Evolutionary conservation across 1,140 invertebrate genomes (phyloP).

Genomic region (Aphaenogaster ashmeadi): DNA sequence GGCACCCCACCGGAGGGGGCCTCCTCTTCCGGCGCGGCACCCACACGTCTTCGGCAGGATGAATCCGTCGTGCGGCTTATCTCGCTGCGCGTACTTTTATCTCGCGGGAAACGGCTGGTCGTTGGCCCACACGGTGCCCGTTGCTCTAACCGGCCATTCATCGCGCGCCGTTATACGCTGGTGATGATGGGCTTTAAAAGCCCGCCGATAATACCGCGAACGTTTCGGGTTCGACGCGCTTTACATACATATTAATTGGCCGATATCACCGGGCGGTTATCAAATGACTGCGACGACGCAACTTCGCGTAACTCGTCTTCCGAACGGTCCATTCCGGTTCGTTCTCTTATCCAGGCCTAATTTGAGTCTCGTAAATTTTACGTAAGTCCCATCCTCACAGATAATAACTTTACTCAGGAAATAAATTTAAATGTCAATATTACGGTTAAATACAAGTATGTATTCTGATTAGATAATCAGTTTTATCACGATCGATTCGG

Average conservation of each 20-base stretch:
- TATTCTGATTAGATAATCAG: slow-evolving; percentile 10
- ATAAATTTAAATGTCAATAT: background rate
- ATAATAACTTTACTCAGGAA: background rate
- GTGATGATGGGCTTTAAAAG: slow-evolving; percentile 30
- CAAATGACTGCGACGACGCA: background rate
- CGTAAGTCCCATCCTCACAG: background rate
- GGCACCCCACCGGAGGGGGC: slow-evolving; percentile 4
- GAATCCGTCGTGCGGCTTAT: slow-evolving; percentile 74
- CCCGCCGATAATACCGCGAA: background rate
- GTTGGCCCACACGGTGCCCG: slow-evolving; percentile 77
- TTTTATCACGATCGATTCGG: background rate
- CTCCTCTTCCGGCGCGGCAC: slow-evolving; percentile 72
- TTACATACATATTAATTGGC: slow-evolving; percentile 26
- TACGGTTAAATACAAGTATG: background rate
- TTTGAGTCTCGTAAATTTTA: slow-evolving; percentile 8
- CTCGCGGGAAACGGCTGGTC: slow-evolving; percentile 81
- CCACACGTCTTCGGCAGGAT: slow-evolving; percentile 77
- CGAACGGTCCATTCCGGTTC: background rate
- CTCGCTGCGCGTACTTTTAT: slow-evolving; percentile 76
- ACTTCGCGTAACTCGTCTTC: slow-evolving; percentile 6
- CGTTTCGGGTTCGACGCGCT: slow-evolving; percentile 34
- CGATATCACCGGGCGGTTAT: slow-evolving; percentile 32
- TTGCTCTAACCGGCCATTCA: slow-evolving; percentile 70
- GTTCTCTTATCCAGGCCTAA: background rate
- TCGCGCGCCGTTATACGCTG: slow-evolving; percentile 6